Percentiles rank a stretch among this genome's conserved stretches.
Evolutionary conservation across 2,888 invertebrate species (phyloP).

Genomic region (Himalopsyche kuldschensis): DNA sequence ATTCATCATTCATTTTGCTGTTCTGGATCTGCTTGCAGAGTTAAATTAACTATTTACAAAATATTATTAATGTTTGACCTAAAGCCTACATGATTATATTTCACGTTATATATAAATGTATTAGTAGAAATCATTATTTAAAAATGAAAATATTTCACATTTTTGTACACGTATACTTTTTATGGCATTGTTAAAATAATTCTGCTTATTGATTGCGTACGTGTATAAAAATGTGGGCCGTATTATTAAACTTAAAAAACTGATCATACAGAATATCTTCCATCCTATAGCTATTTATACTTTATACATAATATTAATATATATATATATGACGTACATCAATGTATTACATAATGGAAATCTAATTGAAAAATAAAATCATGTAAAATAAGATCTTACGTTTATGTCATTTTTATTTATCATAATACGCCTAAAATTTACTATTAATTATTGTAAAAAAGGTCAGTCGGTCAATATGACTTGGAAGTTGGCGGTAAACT

Average conservation of each 20-base stretch:
- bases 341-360: not conserved
- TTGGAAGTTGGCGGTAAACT: not conserved
- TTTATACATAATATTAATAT: constrained; percentile 17
- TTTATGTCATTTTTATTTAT: not conserved
- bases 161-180: not conserved
- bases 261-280: constrained; percentile 22
- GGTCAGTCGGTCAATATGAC: not conserved
- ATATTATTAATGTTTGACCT: constrained; percentile 4
- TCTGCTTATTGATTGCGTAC: not conserved
- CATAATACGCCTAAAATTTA: not conserved
- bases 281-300: constrained; percentile 14
- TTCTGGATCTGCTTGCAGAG: not conserved
- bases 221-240: not conserved
- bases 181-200: not conserved
- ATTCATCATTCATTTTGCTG: not conserved
- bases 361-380: not conserved
- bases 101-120: constrained; percentile 11
- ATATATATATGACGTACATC: constrained; percentile 7
- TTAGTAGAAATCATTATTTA: constrained; percentile 9
- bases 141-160: not conserved
- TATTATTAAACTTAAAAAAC: not conserved
- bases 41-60: constrained; percentile 2
- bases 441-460: not conserved
- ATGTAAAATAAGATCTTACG: not conserved
- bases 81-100: not conserved